Conservation (phyloP, 2,888 invertebrate genomes). For the Drosophila demipolita region DNA sequence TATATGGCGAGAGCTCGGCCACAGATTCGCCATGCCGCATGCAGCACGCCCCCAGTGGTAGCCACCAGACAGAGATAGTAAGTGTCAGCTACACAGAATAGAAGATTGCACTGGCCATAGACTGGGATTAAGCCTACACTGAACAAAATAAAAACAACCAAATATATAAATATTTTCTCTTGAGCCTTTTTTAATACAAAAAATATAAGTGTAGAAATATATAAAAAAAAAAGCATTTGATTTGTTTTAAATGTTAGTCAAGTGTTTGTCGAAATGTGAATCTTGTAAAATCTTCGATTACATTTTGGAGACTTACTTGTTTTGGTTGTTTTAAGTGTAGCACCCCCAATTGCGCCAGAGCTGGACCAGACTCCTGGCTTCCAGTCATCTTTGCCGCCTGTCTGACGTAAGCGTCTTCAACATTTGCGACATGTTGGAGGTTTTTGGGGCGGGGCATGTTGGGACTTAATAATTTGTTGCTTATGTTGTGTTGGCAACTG, state of each 20-base stretch:
- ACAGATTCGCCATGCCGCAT: conserved; percentile 35
- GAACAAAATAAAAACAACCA: not conserved
- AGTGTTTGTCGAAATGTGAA: not conserved
- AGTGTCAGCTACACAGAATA: not conserved
- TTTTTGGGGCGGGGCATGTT: not conserved
- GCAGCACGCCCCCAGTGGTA: not conserved
- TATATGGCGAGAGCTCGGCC: conserved; percentile 18
- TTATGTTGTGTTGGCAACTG: conserved; percentile 39
- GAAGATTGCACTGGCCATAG: not conserved
- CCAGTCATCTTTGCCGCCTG: conserved; percentile 8
- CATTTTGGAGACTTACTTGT: not conserved
- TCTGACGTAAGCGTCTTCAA: conserved; percentile 65
- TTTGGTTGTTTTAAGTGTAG: not conserved
- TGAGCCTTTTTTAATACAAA: not conserved
- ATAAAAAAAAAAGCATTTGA: not conserved
- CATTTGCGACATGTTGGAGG: conserved; percentile 23
- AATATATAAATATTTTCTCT: too few species aligned
- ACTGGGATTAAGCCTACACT: not conserved
- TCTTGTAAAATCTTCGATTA: not conserved
- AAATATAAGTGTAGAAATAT: not conserved
- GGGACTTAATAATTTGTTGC: not conserved
- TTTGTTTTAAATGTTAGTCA: not conserved
- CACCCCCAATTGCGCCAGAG: conserved; percentile 11
- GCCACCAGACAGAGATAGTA: not conserved
- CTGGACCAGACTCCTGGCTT: conserved; percentile 29